Conservation (phyloP, 2,888 invertebrate genomes). For the Drosophila birchii region DNA sequence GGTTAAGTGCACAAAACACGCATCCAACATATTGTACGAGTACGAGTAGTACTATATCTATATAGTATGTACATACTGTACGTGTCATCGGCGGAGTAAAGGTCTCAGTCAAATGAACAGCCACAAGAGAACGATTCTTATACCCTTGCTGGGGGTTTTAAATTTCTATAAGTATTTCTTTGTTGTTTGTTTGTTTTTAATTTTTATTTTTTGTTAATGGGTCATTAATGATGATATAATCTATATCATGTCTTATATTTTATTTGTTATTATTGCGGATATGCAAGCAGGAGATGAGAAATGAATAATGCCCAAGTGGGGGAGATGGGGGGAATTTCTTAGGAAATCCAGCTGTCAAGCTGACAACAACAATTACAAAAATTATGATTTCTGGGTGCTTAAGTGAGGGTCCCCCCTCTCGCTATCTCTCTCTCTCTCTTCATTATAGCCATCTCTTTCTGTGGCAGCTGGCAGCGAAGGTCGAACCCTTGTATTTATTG, state of each 20-base stretch:
- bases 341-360: conserved; percentile 31
- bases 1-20: conserved; percentile 23
- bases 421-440: neutral
- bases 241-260: neutral
- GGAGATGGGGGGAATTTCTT: conserved; percentile 37
- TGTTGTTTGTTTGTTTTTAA: neutral
- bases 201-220: neutral
- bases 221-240: neutral
- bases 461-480: conserved; percentile 36
- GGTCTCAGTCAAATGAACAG: conserved; percentile 46
- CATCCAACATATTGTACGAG: conserved; percentile 43
- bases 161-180: conserved; percentile 4
- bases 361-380: conserved; percentile 20
- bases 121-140: conserved; percentile 24
- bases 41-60: too few species aligned
- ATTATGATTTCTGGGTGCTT: conserved; percentile 42
- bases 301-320: conserved; percentile 3
- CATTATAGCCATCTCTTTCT: conserved; percentile 2
- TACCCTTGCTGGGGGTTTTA: conserved; percentile 14
- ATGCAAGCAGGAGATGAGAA: conserved; percentile 21
- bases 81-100: conserved; percentile 68
- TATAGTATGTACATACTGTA: conserved; percentile 23
- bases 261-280: conserved; percentile 34
- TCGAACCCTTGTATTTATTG: conserved; percentile 8
- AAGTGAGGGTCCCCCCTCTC: conserved; percentile 19